Percentiles rank a stretch among this genome's conserved stretches.
Evolutionary conservation across 1,140 invertebrate species (phyloP).

Genomic region (Lordiphosa clarofinis): DNA sequence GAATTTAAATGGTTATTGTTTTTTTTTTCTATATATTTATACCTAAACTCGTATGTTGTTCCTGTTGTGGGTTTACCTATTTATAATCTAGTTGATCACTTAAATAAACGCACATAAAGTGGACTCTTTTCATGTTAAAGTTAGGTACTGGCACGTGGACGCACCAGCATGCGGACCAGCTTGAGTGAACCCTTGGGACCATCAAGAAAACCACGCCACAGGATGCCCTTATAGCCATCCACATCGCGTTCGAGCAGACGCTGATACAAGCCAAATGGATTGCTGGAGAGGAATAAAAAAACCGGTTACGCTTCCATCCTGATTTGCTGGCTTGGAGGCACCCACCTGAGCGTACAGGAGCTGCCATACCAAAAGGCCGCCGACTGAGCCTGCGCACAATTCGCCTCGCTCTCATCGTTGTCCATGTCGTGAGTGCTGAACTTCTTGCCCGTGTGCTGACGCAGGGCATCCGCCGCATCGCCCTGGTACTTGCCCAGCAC

Average conservation of each 20-base stretch:
- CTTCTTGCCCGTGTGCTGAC: conserved; percentile 52
- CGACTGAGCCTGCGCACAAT: conserved; percentile 50
- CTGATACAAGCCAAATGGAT: conserved; percentile 60
- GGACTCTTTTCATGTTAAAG: background rate
- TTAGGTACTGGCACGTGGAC: conserved; percentile 23
- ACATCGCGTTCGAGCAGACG: conserved; percentile 42
- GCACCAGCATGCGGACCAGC: conserved; percentile 43
- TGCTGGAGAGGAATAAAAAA: conserved; percentile 29
- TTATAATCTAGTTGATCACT: conserved; percentile 12
- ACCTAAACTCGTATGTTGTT: conserved; percentile 7
- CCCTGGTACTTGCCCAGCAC: conserved; percentile 52
- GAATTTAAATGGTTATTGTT: conserved; percentile 7
- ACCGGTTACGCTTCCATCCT: background rate
- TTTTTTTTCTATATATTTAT: background rate
- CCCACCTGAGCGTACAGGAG: conserved; percentile 48
- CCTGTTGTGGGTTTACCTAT: conserved; percentile 7
- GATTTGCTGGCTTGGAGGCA: too few species aligned
- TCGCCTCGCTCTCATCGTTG: conserved; percentile 53
- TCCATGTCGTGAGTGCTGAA: conserved; percentile 55
- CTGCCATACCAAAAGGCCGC: conserved; percentile 60
- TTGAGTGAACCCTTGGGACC: conserved; percentile 63
- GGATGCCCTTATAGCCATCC: conserved; percentile 51
- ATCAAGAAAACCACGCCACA: conserved; percentile 58
- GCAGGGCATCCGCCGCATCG: conserved; percentile 53
- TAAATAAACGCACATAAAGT: conserved; percentile 10